A percentile compares a stretch with the other conserved stretches of the same genome.
These are phyloP conservation scores for Tenebrosternarchus preto DNA, from an alignment of 2,113 vertebrate genomes.

Conservation along the genomic window DNA sequence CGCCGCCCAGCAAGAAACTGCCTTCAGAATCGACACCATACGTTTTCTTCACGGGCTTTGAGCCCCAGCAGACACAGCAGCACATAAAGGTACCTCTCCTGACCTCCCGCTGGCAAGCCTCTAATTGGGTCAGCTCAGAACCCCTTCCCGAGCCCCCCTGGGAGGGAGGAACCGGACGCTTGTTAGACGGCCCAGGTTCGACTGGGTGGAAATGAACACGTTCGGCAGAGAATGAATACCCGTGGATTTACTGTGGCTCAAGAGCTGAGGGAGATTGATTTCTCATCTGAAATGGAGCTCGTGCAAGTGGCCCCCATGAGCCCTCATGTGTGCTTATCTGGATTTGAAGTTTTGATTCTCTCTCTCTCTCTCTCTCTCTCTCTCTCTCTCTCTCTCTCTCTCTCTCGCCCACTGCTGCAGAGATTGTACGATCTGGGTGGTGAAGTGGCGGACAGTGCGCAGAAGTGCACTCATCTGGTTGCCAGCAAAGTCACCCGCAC, in stretches of 20 bases:
- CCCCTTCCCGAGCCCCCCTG: not conserved
- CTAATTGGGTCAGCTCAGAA: not conserved
- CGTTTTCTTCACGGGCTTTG: slow-evolving; percentile 95
- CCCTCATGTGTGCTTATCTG: slow-evolving; percentile 6
- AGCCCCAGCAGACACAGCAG: slow-evolving; percentile 87
- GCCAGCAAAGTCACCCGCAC: slow-evolving; percentile 93
- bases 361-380: not conserved
- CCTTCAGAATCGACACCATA: slow-evolving; percentile 84
- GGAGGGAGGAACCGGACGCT: not conserved
- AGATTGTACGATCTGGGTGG: slow-evolving; percentile 91
- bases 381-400: not conserved
- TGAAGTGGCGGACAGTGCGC: slow-evolving; percentile 84
- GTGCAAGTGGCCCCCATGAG: slow-evolving; percentile 9
- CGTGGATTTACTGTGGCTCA: not conserved
- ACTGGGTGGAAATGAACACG: slow-evolving; percentile 23
- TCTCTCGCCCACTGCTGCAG: slow-evolving; percentile 64
- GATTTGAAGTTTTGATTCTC: not conserved
- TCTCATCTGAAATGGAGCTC: slow-evolving; percentile 25
- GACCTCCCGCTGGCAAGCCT: not conserved
- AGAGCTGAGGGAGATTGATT: slow-evolving; percentile 37
- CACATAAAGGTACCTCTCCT: slow-evolving; percentile 84
- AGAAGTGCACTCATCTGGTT: slow-evolving; percentile 90
- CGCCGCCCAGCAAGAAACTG: slow-evolving; percentile 86
- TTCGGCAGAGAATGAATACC: not conserved
- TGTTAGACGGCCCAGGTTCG: not conserved